A percentile compares a stretch with the other conserved stretches of the same genome.
phyloP scores from a whole-genome alignment of 2,888 invertebrate genomes.

The Digitonthophagus gazella region DNA sequence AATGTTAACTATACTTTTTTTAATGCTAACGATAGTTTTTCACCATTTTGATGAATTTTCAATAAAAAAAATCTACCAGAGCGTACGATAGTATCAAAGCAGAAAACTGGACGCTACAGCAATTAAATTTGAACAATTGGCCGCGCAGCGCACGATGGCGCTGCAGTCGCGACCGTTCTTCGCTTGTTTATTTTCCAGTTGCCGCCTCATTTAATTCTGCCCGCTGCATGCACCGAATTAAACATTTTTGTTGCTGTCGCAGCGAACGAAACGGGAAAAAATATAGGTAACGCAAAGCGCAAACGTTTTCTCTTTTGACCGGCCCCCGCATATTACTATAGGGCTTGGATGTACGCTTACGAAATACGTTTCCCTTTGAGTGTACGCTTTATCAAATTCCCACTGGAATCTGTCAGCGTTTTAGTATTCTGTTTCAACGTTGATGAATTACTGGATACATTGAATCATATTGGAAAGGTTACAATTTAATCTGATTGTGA shows the following conservation, averaged over 20 bases:
- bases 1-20: too few species aligned
- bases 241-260: conserved; percentile 14
- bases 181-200: conserved; percentile 19
- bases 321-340: too few species aligned
- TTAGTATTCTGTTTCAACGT: too few species aligned
- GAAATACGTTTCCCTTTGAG: too few species aligned
- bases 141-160: conserved; percentile 3
- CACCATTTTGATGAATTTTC: conserved; percentile 1
- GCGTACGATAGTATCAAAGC: conserved; percentile 7
- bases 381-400: too few species aligned
- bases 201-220: conserved; percentile 23
- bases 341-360: too few species aligned
- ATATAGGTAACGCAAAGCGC: neutral
- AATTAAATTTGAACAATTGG: conserved; percentile 16
- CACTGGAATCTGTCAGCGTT: too few species aligned
- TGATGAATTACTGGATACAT: too few species aligned
- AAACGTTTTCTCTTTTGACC: neutral
- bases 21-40: too few species aligned
- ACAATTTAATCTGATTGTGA: too few species aligned
- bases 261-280: neutral
- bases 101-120: conserved; percentile 6
- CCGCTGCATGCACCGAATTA: conserved; percentile 11
- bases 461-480: too few species aligned
- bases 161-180: conserved; percentile 9
- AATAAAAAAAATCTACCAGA: conserved; percentile 1